phyloP scores from a whole-genome alignment of 2,797 vertebrate genomes.

The Odontamblyopus rebecca region DNA sequence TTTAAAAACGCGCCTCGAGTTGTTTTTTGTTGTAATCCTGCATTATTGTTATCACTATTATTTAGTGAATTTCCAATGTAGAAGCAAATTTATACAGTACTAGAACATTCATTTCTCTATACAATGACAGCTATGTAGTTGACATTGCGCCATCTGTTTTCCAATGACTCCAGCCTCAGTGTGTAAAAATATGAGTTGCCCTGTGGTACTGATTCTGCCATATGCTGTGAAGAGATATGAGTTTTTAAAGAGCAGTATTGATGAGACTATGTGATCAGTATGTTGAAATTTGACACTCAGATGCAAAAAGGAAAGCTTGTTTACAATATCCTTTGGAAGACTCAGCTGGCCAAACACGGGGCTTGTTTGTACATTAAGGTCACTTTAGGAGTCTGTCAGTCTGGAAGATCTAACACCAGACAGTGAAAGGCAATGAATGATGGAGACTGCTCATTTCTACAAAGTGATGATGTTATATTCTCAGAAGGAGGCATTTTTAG shows the following conservation, averaged over 20 bases:
- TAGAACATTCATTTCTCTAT: background rate
- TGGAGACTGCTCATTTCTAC: background rate
- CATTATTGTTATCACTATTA: too few species aligned
- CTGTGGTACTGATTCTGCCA: background rate
- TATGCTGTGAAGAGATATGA: background rate
- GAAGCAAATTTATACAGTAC: background rate
- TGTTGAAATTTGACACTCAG: background rate
- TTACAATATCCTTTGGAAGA: background rate
- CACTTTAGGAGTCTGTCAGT: background rate
- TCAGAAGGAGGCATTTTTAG: background rate
- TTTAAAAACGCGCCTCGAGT: too few species aligned
- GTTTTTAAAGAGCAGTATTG: background rate
- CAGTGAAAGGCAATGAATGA: background rate
- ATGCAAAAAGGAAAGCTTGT: background rate
- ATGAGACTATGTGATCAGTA: background rate
- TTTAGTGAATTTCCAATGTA: too few species aligned
- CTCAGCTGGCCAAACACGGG: background rate
- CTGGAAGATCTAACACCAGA: background rate
- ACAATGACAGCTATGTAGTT: background rate
- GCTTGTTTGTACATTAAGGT: background rate
- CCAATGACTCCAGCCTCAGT: background rate
- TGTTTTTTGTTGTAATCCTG: too few species aligned
- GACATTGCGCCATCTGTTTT: background rate
- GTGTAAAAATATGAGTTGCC: background rate
- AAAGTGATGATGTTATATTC: background rate